A percentile compares a stretch with the other conserved stretches of the same genome.
phyloP scores from a whole-genome alignment of 1,140 invertebrate genomes.

The Drosophila baimaii region DNA sequence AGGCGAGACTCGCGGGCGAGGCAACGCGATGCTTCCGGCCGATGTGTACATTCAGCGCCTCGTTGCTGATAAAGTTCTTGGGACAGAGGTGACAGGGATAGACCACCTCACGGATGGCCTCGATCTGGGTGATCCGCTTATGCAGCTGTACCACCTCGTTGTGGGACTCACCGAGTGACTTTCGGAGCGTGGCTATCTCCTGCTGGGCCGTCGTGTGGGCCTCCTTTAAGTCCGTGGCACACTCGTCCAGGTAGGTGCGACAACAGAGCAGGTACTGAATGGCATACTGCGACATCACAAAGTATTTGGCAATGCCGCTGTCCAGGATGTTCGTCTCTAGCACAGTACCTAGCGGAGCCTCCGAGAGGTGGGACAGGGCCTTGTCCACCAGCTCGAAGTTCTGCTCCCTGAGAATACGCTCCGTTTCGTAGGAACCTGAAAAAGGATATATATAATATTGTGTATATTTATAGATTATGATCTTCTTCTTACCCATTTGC shows the following conservation, averaged over 20 bases:
- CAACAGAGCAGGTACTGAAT: constrained; percentile 81
- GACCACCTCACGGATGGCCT: constrained; percentile 75
- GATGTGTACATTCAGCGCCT: constrained; percentile 77
- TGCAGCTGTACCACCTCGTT: constrained; percentile 76
- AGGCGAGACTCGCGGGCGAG: constrained; percentile 28
- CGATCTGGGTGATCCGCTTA: constrained; percentile 76
- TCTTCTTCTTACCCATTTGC: constrained; percentile 69
- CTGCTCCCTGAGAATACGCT: constrained; percentile 72
- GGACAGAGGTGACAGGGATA: constrained; percentile 80
- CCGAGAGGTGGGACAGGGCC: constrained; percentile 68
- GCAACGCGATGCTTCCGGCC: constrained; percentile 63
- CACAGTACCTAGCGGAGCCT: constrained; percentile 72
- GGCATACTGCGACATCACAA: constrained; percentile 76
- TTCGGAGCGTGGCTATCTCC: constrained; percentile 63
- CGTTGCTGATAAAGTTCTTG: constrained; percentile 83
- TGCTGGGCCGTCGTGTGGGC: constrained; percentile 56
- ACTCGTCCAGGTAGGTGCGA: constrained; percentile 77
- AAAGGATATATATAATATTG: not conserved
- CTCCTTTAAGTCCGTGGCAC: constrained; percentile 62
- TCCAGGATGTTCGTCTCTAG: constrained; percentile 77
- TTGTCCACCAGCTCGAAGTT: constrained; percentile 75
- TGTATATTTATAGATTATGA: not conserved
- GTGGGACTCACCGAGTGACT: constrained; percentile 60
- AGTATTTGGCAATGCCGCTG: constrained; percentile 81
- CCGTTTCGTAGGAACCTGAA: constrained; percentile 75